phyloP scores from a whole-genome alignment of 2,888 invertebrate genomes.

The Temnothorax unifasciatus region DNA sequence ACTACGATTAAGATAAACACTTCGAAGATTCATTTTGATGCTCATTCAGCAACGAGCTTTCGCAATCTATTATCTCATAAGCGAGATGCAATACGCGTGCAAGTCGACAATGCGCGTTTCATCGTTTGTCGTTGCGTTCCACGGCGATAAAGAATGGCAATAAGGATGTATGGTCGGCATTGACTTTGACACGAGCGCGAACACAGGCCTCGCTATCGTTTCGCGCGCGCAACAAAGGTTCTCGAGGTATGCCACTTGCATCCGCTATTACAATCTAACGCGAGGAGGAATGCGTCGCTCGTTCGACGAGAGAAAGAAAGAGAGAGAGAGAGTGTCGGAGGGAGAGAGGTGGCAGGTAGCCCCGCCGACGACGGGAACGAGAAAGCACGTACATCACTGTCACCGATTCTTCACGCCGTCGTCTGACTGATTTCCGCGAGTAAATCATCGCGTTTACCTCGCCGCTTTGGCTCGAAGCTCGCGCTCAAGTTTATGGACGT shows the following conservation, averaged over 20 bases:
- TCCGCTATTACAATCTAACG: constrained; percentile 65
- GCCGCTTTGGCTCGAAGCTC: constrained; percentile 33
- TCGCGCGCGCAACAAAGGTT: constrained; percentile 61
- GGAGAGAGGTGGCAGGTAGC: constrained; percentile 37
- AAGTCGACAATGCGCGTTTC: constrained; percentile 18
- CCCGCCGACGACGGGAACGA: constrained; percentile 40
- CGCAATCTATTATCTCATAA: not conserved
- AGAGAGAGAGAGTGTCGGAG: not conserved
- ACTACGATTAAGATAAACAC: not conserved
- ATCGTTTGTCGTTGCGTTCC: not conserved
- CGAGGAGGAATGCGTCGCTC: constrained; percentile 67
- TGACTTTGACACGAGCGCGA: constrained; percentile 55
- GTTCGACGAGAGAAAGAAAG: constrained; percentile 34
- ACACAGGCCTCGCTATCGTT: constrained; percentile 60
- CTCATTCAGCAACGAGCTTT: not conserved
- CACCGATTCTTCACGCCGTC: constrained; percentile 53
- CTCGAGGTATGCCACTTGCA: constrained; percentile 58
- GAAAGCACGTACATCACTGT: constrained; percentile 59
- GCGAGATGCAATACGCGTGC: not conserved
- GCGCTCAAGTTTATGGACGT: not conserved
- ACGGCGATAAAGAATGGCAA: constrained; percentile 12
- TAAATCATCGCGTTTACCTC: constrained; percentile 47
- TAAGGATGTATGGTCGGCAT: constrained; percentile 16
- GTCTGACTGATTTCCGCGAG: constrained; percentile 57
- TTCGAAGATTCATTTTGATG: not conserved